Conservation (phyloP, 2,113 vertebrate genomes). For the Cepphus grylle region DNA sequence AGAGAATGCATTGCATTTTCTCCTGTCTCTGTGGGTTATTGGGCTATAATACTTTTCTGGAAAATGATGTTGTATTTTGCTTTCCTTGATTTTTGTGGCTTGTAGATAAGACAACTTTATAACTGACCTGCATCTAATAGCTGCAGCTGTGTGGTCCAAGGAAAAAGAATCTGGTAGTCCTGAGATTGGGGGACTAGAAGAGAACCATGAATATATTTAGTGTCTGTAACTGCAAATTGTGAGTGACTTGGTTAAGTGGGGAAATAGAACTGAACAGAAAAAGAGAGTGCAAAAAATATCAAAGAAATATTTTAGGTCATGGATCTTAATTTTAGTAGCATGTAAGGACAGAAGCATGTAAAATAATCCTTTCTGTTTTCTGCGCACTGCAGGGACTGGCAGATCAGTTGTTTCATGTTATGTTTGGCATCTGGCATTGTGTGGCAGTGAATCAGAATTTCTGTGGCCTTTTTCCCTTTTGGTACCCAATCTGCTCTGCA, state of each 20-base stretch:
- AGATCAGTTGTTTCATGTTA: accelerated
- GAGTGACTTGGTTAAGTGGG: not conserved
- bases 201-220: not conserved
- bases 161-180: not conserved
- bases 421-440: not conserved
- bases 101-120: not conserved
- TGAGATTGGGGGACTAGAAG: not conserved
- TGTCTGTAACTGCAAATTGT: not conserved
- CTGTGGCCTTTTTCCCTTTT: not conserved
- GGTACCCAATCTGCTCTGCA: not conserved
- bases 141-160: not conserved
- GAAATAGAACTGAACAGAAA: not conserved
- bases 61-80: not conserved
- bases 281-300: not conserved
- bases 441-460: not conserved
- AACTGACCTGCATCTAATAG: not conserved
- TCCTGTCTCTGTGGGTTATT: not conserved
- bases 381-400: not conserved
- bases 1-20: not conserved
- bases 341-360: not conserved
- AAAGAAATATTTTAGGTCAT: not conserved
- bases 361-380: not conserved
- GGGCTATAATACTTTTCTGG: not conserved
- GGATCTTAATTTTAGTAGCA: not conserved
- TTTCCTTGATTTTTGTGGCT: not conserved